phyloP scores from a whole-genome alignment of 2,797 vertebrate genomes.

The Sardinella longiceps region DNA sequence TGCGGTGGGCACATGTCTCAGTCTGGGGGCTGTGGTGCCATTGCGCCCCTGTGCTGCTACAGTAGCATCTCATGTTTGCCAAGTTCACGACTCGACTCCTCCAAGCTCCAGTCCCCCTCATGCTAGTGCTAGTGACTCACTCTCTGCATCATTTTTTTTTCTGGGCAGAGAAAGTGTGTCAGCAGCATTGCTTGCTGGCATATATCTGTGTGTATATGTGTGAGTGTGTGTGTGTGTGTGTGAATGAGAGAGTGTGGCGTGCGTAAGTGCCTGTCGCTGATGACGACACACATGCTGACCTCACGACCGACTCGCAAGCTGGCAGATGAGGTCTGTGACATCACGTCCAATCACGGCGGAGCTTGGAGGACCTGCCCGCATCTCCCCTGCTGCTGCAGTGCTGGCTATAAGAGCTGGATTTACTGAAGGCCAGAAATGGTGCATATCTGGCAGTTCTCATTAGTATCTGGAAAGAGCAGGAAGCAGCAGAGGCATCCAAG shows the following conservation, averaged over 20 bases:
- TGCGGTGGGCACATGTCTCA: background rate
- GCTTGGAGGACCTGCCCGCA: background rate
- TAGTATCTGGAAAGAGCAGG: background rate
- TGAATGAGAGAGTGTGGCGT: conserved; percentile 30
- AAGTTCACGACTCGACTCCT: background rate
- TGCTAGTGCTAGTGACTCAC: background rate
- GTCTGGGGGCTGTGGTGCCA: background rate
- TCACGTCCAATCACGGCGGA: background rate
- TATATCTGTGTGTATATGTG: background rate
- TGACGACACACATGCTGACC: background rate
- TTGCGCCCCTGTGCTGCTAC: background rate
- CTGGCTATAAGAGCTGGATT: background rate
- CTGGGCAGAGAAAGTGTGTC: conserved; percentile 8
- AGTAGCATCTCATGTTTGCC: background rate
- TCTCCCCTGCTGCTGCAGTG: background rate
- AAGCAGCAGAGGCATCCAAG: background rate
- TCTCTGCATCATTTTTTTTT: background rate
- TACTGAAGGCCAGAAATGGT: background rate
- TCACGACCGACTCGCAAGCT: background rate
- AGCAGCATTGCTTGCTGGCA: background rate
- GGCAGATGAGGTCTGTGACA: conserved; percentile 17
- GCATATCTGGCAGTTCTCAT: background rate
- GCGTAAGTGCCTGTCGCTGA: background rate
- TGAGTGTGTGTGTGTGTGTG: conserved; percentile 1
- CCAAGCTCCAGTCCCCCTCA: background rate